These are phyloP conservation scores for Scophthalmus maximus DNA, from an alignment of 2,113 vertebrate genomes.

Conservation along the genomic window DNA sequence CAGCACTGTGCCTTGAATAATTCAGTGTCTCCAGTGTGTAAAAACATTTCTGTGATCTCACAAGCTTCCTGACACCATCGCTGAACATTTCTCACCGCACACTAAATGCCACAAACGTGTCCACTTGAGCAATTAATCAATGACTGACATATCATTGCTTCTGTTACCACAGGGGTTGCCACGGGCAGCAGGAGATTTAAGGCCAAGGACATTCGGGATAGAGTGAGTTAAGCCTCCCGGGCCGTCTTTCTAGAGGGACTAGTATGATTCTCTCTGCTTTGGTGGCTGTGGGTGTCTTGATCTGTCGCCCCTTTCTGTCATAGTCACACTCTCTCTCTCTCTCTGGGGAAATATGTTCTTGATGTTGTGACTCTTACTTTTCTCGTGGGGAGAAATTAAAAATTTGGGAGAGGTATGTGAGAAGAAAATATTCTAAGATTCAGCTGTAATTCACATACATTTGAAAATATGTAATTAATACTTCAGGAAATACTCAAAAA, in stretches of 20 bases:
- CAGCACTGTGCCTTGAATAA: slow-evolving; percentile 60
- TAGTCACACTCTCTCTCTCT: neutral
- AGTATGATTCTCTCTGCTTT: slow-evolving; percentile 51
- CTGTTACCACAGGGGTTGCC: slow-evolving; percentile 73
- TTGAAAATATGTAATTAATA: too few relatives aligned
- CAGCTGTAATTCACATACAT: too few relatives aligned
- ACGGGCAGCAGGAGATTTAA: slow-evolving; percentile 67
- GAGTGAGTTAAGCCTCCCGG: slow-evolving; percentile 80
- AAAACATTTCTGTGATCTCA: slow-evolving; percentile 43
- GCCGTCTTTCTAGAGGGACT: slow-evolving; percentile 36
- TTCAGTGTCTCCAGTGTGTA: slow-evolving; percentile 45
- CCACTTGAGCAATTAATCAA: slow-evolving; percentile 33
- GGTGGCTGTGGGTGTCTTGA: slow-evolving; percentile 38
- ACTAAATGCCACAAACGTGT: slow-evolving; percentile 14
- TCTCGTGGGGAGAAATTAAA: neutral
- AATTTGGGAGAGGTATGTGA: neutral
- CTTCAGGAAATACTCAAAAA: too few relatives aligned
- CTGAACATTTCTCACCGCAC: slow-evolving; percentile 28
- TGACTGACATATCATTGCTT: slow-evolving; percentile 74
- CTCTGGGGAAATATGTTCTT: neutral
- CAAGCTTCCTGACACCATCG: slow-evolving; percentile 19
- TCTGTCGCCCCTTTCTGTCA: slow-evolving; percentile 10
- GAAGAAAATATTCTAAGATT: neutral
- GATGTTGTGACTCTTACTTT: too few relatives aligned
- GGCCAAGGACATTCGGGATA: slow-evolving; percentile 72